A percentile compares a stretch with the other conserved stretches of the same genome.
Evolutionary conservation across 2,797 vertebrate species (phyloP).

Genomic region (Botia almorhae): DNA sequence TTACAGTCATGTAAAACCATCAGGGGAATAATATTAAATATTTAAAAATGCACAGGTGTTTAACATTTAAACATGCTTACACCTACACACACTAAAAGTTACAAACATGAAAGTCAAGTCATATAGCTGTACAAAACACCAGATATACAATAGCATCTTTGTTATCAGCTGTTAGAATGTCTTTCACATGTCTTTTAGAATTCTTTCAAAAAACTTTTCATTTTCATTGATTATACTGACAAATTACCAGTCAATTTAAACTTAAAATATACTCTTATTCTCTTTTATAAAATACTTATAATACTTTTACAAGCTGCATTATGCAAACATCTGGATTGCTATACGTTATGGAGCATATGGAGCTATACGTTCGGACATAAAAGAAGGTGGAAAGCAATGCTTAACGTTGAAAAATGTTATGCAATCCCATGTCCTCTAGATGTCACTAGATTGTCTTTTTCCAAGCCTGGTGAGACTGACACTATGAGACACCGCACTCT

Average conservation of each 20-base stretch:
- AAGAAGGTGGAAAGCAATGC: neutral
- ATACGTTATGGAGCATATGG: too few relatives aligned
- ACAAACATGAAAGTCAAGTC: neutral
- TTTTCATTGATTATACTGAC: too few relatives aligned
- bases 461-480: neutral
- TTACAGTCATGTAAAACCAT: neutral
- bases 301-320: too few relatives aligned
- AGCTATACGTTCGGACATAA: too few relatives aligned
- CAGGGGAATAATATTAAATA: neutral
- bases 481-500: neutral
- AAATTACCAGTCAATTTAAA: neutral
- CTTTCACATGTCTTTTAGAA: too few relatives aligned
- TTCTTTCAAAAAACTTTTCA: too few relatives aligned
- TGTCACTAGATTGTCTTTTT: constrained; percentile 35
- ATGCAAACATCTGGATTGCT: neutral
- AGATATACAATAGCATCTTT: neutral
- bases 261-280: neutral
- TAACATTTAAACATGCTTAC: neutral
- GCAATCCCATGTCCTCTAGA: constrained; percentile 45
- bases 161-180: neutral
- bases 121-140: neutral
- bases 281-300: too few relatives aligned
- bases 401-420: constrained; percentile 11
- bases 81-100: neutral
- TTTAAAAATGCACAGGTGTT: neutral